Evolutionary conservation across 1,140 invertebrate species (phyloP).

Genomic region (Drosophila mojavensis): DNA sequence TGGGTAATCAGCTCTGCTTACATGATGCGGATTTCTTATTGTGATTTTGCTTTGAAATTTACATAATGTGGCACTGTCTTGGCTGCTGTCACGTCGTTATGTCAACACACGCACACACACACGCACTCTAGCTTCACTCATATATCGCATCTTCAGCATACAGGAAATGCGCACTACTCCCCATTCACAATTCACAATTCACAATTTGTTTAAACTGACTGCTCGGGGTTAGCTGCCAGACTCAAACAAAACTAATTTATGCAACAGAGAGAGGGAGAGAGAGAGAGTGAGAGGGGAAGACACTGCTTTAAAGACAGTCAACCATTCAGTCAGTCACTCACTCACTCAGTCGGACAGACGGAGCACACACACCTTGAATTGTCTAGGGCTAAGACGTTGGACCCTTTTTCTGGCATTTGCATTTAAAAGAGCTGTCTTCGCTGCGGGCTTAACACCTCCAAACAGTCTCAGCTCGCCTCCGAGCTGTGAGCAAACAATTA

Average conservation of each 20-base stretch:
- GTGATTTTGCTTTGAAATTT: slow-evolving; percentile 68
- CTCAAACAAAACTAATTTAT: slow-evolving; percentile 75
- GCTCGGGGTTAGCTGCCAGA: slow-evolving; percentile 44
- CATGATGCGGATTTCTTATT: slow-evolving; percentile 62
- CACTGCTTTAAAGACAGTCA: slow-evolving; percentile 6
- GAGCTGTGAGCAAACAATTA: slow-evolving; percentile 63
- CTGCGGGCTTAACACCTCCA: slow-evolving; percentile 53
- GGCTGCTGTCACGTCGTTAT: slow-evolving; percentile 52
- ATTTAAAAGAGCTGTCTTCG: slow-evolving; percentile 69
- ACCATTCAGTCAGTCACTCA: slow-evolving; percentile 15
- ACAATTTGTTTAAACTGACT: slow-evolving; percentile 71
- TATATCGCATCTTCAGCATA: slow-evolving; percentile 15
- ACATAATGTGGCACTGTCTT: slow-evolving; percentile 61
- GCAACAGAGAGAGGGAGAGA: slow-evolving; percentile 19
- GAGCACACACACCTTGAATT: slow-evolving; percentile 32
- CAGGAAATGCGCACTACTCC: slow-evolving; percentile 69
- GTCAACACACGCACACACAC: slow-evolving; percentile 40
- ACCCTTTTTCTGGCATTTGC: slow-evolving; percentile 61
- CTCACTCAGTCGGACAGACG: not conserved
- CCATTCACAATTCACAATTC: slow-evolving; percentile 43
- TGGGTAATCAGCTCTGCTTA: slow-evolving; percentile 49
- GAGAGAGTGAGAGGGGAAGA: slow-evolving; percentile 19
- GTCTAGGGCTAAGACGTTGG: slow-evolving; percentile 23
- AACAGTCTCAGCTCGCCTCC: not conserved
- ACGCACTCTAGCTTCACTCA: not conserved